phyloP scores from a whole-genome alignment of 2,888 invertebrate species.

The Stenodema calcarata region DNA sequence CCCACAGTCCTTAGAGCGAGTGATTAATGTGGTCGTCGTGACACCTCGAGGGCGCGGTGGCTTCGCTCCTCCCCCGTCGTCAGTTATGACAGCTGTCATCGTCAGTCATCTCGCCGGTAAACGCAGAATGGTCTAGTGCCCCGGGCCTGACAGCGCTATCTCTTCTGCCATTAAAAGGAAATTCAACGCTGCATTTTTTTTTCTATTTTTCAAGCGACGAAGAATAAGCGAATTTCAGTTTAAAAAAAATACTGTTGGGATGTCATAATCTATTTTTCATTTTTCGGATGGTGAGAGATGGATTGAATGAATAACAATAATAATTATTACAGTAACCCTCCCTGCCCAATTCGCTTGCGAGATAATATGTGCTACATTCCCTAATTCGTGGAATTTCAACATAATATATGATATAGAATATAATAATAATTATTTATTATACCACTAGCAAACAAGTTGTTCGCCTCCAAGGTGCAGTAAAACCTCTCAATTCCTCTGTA shows the following conservation, averaged over 20 bases:
- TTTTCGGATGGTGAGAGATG: too few relatives aligned
- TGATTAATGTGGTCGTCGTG: constrained; percentile 43
- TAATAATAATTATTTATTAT: too few relatives aligned
- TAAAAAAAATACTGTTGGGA: background rate
- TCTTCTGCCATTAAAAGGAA: background rate
- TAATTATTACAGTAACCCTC: too few relatives aligned
- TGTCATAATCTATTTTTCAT: background rate
- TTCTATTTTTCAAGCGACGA: background rate
- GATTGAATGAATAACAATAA: too few relatives aligned
- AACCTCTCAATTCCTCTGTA: too few relatives aligned
- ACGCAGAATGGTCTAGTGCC: background rate
- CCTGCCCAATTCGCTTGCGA: too few relatives aligned
- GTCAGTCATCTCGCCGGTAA: constrained; percentile 34
- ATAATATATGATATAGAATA: too few relatives aligned
- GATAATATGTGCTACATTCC: too few relatives aligned
- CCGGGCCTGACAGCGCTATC: constrained; percentile 16
- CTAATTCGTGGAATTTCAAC: too few relatives aligned
- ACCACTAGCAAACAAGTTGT: too few relatives aligned
- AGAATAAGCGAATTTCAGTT: background rate
- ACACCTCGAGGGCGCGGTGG: constrained; percentile 29
- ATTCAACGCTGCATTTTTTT: background rate
- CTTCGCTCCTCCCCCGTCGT: background rate
- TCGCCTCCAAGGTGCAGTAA: too few relatives aligned
- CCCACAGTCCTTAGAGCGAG: background rate
- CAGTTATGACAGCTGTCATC: constrained; percentile 42